Evolutionary conservation across 2,797 vertebrate species (phyloP), one percentile per base, ranked within the genome.

Genomic region (Hyperoplus immaculatus): DNA sequence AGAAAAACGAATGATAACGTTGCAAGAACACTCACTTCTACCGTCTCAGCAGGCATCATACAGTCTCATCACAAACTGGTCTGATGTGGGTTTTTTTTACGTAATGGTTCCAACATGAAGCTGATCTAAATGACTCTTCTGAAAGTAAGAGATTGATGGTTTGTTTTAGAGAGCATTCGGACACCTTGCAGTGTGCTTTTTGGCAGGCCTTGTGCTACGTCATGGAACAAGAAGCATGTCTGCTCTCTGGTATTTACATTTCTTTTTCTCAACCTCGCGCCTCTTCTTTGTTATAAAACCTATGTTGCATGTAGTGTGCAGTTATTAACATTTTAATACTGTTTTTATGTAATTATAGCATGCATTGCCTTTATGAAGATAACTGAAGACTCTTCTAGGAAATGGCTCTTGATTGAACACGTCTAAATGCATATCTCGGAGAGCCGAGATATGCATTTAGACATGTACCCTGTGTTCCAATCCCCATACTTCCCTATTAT

Each of bases 211-310:
- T 54, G 64, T 69, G 5, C 66, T 49, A 72, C 83, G 84, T 93
- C 88, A 91, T 81, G 89, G 89, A 92, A 90, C 86, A 64, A 56
- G 82, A 64, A 69, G 50, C 69, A 71, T 0, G 49, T 81, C 90
- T 93, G 91, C 71, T 88, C 76, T 88, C 50, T 86, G 77, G 88
- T 91, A 89, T 93, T 92, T 93, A 91, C 85, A 87, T 78, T 91
- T 69, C 86, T 77, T 86, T 86, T 83, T 55, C 67, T 85, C 56
- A 72, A 80, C 29, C 29, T 29, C 29, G 88, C 69, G 78, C 62
- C 49, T 55, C 69, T 76, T 87, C 84, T 90, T 72, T 89, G 64
- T 84, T 85, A 16, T 82, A 66, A 86, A 71, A 81, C 63, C 57
- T 36, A 13, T 62, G 83, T 50, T 16, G 29, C n/a, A 4, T 77